Evolutionary conservation across 2,113 vertebrate genomes (phyloP), one percentile per base, ranked within the genome.

Genomic region (Lycocorax pyrrhopterus): DNA sequence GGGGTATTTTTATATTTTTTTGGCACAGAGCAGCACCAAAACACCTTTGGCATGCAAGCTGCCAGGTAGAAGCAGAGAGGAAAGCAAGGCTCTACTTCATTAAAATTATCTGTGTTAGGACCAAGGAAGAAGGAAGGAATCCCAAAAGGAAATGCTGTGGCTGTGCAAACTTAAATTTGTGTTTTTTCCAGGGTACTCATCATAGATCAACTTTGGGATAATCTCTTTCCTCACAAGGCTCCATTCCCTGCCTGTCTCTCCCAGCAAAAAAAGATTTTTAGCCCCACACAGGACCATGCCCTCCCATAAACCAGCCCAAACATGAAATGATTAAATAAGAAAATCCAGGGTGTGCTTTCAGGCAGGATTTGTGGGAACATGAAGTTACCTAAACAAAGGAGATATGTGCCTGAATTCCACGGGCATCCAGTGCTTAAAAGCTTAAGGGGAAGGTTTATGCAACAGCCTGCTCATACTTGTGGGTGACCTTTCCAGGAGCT

Each of bases 1-100:
- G 21, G 20, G 10, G 0, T 0, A 22, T 22, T 27, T 16, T 10
- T 16, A 0, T 1, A 2, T 2, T 21, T 35, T 27, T 71, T 37
- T 53, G 55, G 7, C 67, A 67, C 13, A 44, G 22, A 87, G 29
- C 13, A 89, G 60, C 47, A 83, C 33, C 30, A 64, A 88, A 85
- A 72, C 44, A 47, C 52, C 59, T 62, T 1, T 79, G 43, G 1
- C 3, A 75, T 8, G 33, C 44, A 58, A 74, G 47, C 27, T 89
- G 35, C 33, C 66, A 75, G 41, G 18, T 39, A 56, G 63, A 68
- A 71, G 27, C n/a, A 84, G 26, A 4, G 46, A 90, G 29, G 23
- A 79, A 29, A 91, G 11, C 22, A 73, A 81, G 56, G 66, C 14
- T 47, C 29, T 27, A 30, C 20, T 55, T 73, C 32, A 59, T 5